phyloP scores from a whole-genome alignment of 2,797 vertebrate species.

The Carapus acus region DNA sequence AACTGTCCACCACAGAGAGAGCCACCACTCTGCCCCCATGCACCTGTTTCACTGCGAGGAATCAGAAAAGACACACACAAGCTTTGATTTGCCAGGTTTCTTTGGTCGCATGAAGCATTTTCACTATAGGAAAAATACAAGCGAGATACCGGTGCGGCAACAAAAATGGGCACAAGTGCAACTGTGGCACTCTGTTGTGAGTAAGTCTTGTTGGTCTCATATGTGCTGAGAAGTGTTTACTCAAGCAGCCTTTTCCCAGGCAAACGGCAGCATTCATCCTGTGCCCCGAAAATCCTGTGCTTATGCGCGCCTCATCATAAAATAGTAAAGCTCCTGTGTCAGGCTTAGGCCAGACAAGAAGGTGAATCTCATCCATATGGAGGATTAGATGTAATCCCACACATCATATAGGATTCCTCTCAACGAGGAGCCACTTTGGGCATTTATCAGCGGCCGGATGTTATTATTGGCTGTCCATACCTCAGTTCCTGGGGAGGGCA shows the following conservation, averaged over 20 bases:
- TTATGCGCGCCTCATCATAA: slow-evolving; percentile 68
- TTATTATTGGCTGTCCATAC: slow-evolving; percentile 27
- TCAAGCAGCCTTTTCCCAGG: slow-evolving; percentile 44
- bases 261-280: slow-evolving; percentile 29
- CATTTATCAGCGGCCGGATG: slow-evolving; percentile 52
- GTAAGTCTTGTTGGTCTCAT: slow-evolving; percentile 7
- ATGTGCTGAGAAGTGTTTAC: slow-evolving; percentile 29
- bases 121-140: too few species aligned
- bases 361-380: slow-evolving; percentile 68
- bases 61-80: slow-evolving; percentile 12
- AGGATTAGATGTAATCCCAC: slow-evolving; percentile 66
- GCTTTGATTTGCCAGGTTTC: not conserved
- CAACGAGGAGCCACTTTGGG: slow-evolving; percentile 53
- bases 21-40: slow-evolving; percentile 32
- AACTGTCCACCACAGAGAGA: slow-evolving; percentile 48
- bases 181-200: too few species aligned
- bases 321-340: slow-evolving; percentile 65
- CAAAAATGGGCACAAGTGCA: too few species aligned
- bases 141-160: too few species aligned
- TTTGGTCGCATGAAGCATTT: too few species aligned
- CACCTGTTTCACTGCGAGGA: slow-evolving; percentile 56
- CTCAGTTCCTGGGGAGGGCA: slow-evolving; percentile 10
- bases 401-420: slow-evolving; percentile 48
- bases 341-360: slow-evolving; percentile 66
- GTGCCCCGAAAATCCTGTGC: slow-evolving; percentile 50